These are phyloP conservation scores for Typhlichthys eigenmanni DNA, from an alignment of 2,797 vertebrate species.

Conservation along the genomic window DNA sequence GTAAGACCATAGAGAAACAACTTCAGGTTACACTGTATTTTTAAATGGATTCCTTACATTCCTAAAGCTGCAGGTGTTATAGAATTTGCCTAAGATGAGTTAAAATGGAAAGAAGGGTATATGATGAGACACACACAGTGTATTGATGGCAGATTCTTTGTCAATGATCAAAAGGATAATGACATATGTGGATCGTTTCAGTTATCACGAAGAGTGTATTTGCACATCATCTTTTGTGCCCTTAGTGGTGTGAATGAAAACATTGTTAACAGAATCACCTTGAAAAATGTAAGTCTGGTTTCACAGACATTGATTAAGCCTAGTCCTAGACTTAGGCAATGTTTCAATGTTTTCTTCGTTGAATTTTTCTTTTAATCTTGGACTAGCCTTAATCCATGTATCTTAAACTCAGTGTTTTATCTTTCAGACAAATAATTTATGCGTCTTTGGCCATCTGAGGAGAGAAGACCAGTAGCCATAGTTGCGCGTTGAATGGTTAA, in stretches of 20 bases:
- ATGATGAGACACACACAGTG: neutral
- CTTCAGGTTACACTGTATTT: neutral
- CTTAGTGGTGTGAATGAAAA: constrained; percentile 2
- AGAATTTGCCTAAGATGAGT: neutral
- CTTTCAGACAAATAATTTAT: constrained; percentile 64
- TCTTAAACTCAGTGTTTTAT: too few species aligned
- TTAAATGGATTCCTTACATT: constrained; percentile 6
- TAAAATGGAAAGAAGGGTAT: neutral
- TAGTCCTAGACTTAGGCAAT: too few species aligned
- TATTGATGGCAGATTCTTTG: neutral
- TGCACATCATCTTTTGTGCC: neutral
- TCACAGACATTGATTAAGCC: too few species aligned
- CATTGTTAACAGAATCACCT: constrained; percentile 32
- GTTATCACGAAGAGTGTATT: neutral
- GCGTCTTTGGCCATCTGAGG: constrained; percentile 37
- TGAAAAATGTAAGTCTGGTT: constrained; percentile 7
- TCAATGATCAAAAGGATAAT: neutral
- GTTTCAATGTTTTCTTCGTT: too few species aligned
- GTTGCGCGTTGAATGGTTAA: constrained; percentile 37
- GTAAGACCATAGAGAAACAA: constrained; percentile 6
- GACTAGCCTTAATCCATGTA: too few species aligned
- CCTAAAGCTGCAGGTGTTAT: neutral
- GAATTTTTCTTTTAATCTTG: too few species aligned
- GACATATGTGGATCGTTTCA: neutral
- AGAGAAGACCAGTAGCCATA: constrained; percentile 29